Evolutionary conservation across 2,113 vertebrate genomes (phyloP), one percentile per base, ranked within the genome.

Genomic region (Oryzias melastigma): DNA sequence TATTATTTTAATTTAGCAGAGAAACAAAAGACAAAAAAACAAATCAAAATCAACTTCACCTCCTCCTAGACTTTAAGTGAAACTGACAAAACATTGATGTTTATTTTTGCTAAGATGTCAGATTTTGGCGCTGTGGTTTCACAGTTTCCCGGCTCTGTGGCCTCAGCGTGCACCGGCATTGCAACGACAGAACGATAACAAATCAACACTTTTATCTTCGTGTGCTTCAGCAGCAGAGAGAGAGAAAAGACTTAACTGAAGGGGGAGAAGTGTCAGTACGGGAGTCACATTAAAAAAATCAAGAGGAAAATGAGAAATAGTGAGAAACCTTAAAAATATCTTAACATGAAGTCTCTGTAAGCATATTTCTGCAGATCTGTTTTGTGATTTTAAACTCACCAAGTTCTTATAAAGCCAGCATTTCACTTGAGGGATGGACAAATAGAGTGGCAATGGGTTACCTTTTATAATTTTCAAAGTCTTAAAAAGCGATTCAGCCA

Each of bases 321-420:
- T 79, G 53, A 69, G 72, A 22, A 16, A 60, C 65, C 57, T 77
- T 78, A 72, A 76, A 82, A 77, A 77, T 48, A 65, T 76, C 58
- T 77, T 67, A 64, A 74, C 75, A 77, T 75, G 80, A 75, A 58
- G 61, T 58, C 55, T 52, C 54, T 65, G 60, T 49, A 59, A 58
- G 67, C 50, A 29, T 85, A 77, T 83, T 87, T 89, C 57, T 75
- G 63, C 68, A 73, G 75, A 80, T 80, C 75, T 58, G 61, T 64
- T 75, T 66, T 89, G 88, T 90, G 90, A 75, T 85, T 92, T 86
- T 73, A 87, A 85, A 81, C 53, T 69, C 43, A 18, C 44, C 41
- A 42, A 67, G 66, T 53, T 74, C 73, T 67, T 52, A 71, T 49
- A 71, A 64, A 83, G 72, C 65, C 57, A 62, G 3, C 50, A 68